Percentiles rank a stretch among this genome's conserved stretches.
Conservation (phyloP, 2,797 vertebrate genomes). For the Sciaenops ocellatus region DNA sequence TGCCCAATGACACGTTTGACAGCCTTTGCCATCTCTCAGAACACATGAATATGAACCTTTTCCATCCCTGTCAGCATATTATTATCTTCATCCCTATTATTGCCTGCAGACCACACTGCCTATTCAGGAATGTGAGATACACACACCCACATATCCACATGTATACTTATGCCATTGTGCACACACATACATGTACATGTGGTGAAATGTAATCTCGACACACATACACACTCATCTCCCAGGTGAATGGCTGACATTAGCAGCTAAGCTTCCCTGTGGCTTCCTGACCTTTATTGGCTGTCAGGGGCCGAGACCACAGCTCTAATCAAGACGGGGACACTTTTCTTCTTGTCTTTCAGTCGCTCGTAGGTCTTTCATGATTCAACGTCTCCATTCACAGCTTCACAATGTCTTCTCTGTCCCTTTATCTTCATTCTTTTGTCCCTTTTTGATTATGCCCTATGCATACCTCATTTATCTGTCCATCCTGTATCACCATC, state of each 20-base stretch:
- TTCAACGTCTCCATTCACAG: slow-evolving; percentile 44
- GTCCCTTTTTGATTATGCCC: slow-evolving; percentile 7
- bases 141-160: background rate
- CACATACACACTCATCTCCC: slow-evolving; percentile 31
- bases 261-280: slow-evolving; percentile 57
- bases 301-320: slow-evolving; percentile 42
- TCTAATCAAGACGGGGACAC: slow-evolving; percentile 47
- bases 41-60: slow-evolving; percentile 9
- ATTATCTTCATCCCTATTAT: slow-evolving; percentile 33
- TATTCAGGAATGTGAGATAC: slow-evolving; percentile 11
- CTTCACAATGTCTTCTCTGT: background rate
- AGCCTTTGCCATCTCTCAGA: slow-evolving; percentile 10
- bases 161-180: slow-evolving; percentile 1
- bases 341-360: slow-evolving; percentile 23
- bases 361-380: slow-evolving; percentile 25
- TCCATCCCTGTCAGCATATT: slow-evolving; percentile 17
- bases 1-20: background rate
- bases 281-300: slow-evolving; percentile 66
- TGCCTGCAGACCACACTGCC: background rate
- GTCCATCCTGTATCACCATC: slow-evolving; percentile 2
- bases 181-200: background rate
- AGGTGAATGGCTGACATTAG: slow-evolving; percentile 67
- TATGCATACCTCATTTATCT: slow-evolving; percentile 29
- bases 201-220: slow-evolving; percentile 19
- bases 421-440: slow-evolving; percentile 29